Evolutionary conservation across 2,797 vertebrate genomes (phyloP).

Genomic region (Pseudochirops cupreus): DNA sequence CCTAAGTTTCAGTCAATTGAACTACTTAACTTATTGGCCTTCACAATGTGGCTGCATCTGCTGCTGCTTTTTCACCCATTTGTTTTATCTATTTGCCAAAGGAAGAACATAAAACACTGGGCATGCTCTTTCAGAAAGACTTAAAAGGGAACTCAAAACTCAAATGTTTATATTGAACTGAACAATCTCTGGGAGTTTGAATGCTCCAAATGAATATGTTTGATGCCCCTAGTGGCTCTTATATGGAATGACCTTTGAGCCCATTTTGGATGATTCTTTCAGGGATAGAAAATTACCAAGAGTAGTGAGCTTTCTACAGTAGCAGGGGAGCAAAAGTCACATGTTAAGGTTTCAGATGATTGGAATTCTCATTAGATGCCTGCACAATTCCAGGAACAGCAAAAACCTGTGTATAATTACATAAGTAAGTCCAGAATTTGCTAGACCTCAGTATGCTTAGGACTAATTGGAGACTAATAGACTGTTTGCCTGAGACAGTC

Average conservation of each 20-base stretch:
- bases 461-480: constrained; percentile 44
- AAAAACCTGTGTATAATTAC: constrained; percentile 37
- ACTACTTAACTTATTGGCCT: rapidly evolving
- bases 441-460: constrained; percentile 27
- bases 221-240: background rate
- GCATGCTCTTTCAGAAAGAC: constrained; percentile 25
- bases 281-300: constrained; percentile 1
- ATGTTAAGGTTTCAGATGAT: background rate
- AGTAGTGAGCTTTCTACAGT: background rate
- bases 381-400: constrained; percentile 38
- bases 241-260: background rate
- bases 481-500: constrained; percentile 18
- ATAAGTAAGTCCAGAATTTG: constrained; percentile 16
- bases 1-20: background rate
- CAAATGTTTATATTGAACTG: constrained; percentile 16
- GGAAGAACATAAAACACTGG: background rate
- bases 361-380: background rate
- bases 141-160: constrained; percentile 23
- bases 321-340: background rate
- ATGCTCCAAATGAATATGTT: constrained; percentile 29
- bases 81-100: background rate
- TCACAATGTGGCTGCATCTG: background rate
- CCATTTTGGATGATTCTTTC: constrained; percentile 26
- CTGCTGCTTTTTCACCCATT: background rate
- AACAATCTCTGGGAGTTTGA: constrained; percentile 41